Evolutionary conservation across 2,797 vertebrate genomes (phyloP).

Genomic region (Halcyon badia): DNA sequence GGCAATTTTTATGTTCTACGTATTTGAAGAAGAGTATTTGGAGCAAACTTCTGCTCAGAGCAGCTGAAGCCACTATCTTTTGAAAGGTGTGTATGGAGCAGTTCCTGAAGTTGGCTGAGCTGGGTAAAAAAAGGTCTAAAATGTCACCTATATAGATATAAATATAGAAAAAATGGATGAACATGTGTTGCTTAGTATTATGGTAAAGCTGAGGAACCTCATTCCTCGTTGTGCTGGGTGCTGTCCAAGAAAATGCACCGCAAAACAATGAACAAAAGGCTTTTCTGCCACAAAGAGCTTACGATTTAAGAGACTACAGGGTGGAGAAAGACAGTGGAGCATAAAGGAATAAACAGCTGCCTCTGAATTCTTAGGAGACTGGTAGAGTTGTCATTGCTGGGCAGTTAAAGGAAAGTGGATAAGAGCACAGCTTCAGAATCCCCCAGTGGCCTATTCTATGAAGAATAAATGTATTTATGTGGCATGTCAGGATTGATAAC

Average conservation of each 20-base stretch:
- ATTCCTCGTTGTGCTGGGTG: background rate
- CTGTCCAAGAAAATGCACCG: background rate
- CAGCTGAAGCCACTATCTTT: conserved; percentile 81
- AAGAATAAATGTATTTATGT: conserved; percentile 6
- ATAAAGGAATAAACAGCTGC: conserved; percentile 52
- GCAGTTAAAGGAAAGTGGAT: conserved; percentile 3
- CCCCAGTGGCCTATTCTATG: background rate
- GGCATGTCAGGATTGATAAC: background rate
- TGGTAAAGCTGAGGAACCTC: background rate
- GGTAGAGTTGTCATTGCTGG: conserved; percentile 50
- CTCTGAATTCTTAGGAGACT: conserved; percentile 50
- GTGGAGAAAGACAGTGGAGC: conserved; percentile 39
- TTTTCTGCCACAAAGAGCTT: conserved; percentile 47
- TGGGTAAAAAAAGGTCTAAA: conserved; percentile 88
- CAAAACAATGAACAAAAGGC: conserved; percentile 58
- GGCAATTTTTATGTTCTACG: background rate
- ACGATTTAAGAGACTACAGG: conserved; percentile 44
- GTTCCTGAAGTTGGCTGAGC: conserved; percentile 85
- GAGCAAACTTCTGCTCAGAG: conserved; percentile 68
- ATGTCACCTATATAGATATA: conserved; percentile 80
- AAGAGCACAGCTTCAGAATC: conserved; percentile 3
- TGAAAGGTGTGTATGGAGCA: conserved; percentile 87
- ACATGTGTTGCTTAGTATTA: background rate
- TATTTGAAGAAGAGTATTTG: background rate
- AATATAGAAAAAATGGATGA: background rate